Percentiles rank a stretch among this genome's conserved stretches.
These are phyloP conservation scores for Notodonta ziczac DNA, from an alignment of 2,888 invertebrate genomes.

Conservation along the genomic window DNA sequence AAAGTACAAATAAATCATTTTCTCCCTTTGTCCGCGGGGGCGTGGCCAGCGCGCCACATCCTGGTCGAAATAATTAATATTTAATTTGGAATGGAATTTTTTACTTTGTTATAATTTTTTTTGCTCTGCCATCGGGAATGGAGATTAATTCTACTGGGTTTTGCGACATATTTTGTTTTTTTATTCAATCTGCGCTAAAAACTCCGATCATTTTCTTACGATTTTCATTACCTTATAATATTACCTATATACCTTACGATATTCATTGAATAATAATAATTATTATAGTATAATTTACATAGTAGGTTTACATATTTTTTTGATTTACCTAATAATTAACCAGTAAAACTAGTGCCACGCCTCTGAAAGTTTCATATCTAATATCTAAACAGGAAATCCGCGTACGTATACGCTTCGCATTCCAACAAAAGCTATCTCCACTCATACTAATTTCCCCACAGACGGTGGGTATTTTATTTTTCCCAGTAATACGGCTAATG, in stretches of 20 bases:
- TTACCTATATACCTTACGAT: too few species aligned
- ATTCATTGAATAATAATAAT: too few species aligned
- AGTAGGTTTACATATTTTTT: too few species aligned
- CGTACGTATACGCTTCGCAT: conserved; percentile 20
- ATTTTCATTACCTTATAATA: too few species aligned
- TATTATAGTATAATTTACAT: too few species aligned
- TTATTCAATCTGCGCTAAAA: conserved; percentile 1
- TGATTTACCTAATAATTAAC: too few species aligned
- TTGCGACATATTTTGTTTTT: conserved; percentile 24
- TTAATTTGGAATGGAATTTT: conserved; percentile 49
- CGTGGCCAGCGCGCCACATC: conserved; percentile 36
- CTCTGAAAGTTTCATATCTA: too few species aligned
- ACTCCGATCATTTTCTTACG: too few species aligned
- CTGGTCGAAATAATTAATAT: conserved; percentile 48
- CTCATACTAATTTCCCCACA: conserved; percentile 31
- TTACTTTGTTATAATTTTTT: conserved; percentile 43
- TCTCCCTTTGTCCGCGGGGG: conserved; percentile 37
- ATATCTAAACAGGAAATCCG: conserved; percentile 6
- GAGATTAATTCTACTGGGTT: conserved; percentile 35
- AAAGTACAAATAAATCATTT: conserved; percentile 52
- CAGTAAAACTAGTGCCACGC: too few species aligned
- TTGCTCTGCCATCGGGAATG: conserved; percentile 14
- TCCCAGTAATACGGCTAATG: conserved; percentile 19
- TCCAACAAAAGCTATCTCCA: conserved; percentile 17
- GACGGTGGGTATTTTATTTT: conserved; percentile 14